phyloP scores from a whole-genome alignment of 2,888 invertebrate genomes.

The Drosophila mettleri region DNA sequence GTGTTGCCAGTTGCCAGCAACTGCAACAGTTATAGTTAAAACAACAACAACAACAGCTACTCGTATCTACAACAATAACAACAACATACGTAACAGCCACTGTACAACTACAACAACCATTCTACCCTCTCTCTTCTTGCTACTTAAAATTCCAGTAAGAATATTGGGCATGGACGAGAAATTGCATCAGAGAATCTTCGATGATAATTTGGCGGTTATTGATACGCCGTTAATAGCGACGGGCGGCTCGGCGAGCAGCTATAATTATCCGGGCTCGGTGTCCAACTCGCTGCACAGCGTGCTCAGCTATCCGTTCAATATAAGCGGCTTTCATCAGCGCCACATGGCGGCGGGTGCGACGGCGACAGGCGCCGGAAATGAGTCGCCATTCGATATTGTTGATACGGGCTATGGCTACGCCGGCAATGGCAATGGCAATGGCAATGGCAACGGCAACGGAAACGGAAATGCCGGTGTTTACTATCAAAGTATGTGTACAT shows the following conservation, averaged over 20 bases:
- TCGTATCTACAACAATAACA: slow-evolving; percentile 49
- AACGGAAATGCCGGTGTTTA: slow-evolving; percentile 82
- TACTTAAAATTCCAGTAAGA: slow-evolving; percentile 84
- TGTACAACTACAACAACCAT: slow-evolving; percentile 70
- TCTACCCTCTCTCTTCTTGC: slow-evolving; percentile 81
- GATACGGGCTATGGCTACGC: slow-evolving; percentile 80
- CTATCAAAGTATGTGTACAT: slow-evolving; percentile 85
- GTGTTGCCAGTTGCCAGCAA: slow-evolving; percentile 53
- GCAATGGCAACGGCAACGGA: slow-evolving; percentile 74
- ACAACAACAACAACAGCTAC: slow-evolving; percentile 49
- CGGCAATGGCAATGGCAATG: slow-evolving; percentile 67
- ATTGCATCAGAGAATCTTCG: slow-evolving; percentile 85
- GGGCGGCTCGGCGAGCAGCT: slow-evolving; percentile 66
- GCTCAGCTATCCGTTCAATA: slow-evolving; percentile 85
- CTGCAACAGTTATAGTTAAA: slow-evolving; percentile 38
- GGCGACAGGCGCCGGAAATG: slow-evolving; percentile 70
- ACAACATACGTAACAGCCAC: slow-evolving; percentile 44
- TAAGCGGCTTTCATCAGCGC: slow-evolving; percentile 85
- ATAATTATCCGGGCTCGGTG: slow-evolving; percentile 82
- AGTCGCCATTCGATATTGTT: slow-evolving; percentile 81
- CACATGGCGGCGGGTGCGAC: slow-evolving; percentile 79
- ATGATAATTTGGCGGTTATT: slow-evolving; percentile 85
- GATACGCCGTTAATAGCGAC: slow-evolving; percentile 85
- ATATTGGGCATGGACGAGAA: slow-evolving; percentile 86
- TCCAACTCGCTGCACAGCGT: slow-evolving; percentile 77